Percentiles rank a stretch among this genome's conserved stretches.
Conservation (phyloP, 2,113 vertebrate species). For the Zosterops borbonicus region DNA sequence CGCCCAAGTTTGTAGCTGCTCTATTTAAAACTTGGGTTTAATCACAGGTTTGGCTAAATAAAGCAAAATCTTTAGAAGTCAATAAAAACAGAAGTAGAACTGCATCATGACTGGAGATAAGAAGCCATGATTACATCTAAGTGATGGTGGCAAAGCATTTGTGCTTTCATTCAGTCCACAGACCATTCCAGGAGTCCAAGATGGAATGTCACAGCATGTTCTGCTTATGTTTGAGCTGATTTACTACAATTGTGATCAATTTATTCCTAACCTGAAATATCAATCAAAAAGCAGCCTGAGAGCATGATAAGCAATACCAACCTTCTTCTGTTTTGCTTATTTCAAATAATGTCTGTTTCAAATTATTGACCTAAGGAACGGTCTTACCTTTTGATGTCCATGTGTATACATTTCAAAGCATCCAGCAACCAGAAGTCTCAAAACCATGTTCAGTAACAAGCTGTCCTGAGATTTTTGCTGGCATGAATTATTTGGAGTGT, state of each 20-base stretch:
- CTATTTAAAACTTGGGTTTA: neutral
- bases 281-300: neutral
- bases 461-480: neutral
- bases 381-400: neutral
- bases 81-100: neutral
- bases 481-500: neutral
- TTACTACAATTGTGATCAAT: neutral
- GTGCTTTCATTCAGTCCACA: neutral
- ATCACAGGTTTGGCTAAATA: neutral
- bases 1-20: neutral
- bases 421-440: neutral
- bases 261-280: neutral
- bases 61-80: neutral
- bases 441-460: neutral
- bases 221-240: neutral
- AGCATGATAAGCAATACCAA: neutral
- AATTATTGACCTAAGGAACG: neutral
- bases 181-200: neutral
- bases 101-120: neutral
- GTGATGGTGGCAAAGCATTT: neutral
- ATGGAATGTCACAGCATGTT: neutral
- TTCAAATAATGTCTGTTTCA: neutral
- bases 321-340: neutral
- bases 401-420: neutral
- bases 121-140: neutral